phyloP scores from a whole-genome alignment of 2,797 vertebrate genomes.

The Synanceia verrucosa region DNA sequence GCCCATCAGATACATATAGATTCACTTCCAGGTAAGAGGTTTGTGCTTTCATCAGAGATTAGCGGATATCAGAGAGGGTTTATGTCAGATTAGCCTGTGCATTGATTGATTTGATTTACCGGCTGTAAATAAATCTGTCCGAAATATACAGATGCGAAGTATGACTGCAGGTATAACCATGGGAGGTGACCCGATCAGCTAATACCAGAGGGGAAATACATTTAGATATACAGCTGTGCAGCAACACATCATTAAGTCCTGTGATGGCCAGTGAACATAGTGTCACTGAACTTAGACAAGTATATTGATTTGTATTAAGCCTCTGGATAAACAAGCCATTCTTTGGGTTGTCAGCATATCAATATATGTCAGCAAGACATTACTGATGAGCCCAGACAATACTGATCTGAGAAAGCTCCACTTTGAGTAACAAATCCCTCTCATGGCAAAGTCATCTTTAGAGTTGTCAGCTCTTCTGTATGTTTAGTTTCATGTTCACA shows the following conservation, averaged over 20 bases:
- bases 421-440: constrained; percentile 54
- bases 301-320: constrained; percentile 75
- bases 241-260: constrained; percentile 46
- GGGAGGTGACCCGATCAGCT: not conserved
- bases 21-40: constrained; percentile 4
- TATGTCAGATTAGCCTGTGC: constrained; percentile 27
- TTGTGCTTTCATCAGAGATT: constrained; percentile 27
- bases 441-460: constrained; percentile 32
- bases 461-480: not conserved
- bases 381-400: constrained; percentile 51
- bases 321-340: constrained; percentile 74
- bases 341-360: constrained; percentile 73
- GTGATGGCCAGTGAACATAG: constrained; percentile 49
- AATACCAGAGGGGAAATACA: not conserved
- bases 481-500: not conserved
- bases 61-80: constrained; percentile 20
- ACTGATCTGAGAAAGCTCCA: constrained; percentile 55
- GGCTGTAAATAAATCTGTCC: constrained; percentile 1
- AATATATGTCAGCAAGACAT: constrained; percentile 63
- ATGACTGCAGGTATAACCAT: not conserved
- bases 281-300: constrained; percentile 60
- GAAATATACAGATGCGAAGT: not conserved
- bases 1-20: not conserved
- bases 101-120: constrained; percentile 39
- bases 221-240: not conserved